These are phyloP conservation scores for Eupithecia abbreviata DNA, from an alignment of 2,888 invertebrate genomes.

Conservation along the genomic window DNA sequence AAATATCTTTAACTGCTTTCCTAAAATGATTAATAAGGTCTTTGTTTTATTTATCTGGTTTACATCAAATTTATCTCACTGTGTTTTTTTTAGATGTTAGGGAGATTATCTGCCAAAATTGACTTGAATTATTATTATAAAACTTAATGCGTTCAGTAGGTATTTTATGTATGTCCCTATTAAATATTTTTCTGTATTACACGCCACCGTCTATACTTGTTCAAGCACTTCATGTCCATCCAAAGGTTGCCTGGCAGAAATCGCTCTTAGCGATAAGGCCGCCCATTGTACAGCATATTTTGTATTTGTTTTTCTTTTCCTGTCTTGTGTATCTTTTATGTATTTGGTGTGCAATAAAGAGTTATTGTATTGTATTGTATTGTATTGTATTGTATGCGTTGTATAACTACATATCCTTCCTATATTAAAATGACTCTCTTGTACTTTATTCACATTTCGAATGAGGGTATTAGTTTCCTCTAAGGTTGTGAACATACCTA, in stretches of 20 bases:
- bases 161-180: no score
- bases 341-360: no score
- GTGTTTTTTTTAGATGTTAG: background rate
- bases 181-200: no score
- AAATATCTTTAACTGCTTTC: slow-evolving; percentile 8
- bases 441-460: background rate
- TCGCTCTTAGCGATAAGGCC: no score
- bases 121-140: background rate
- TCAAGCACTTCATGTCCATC: no score
- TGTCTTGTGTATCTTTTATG: no score
- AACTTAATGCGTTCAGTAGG: background rate
- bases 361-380: no score
- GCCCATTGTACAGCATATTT: no score
- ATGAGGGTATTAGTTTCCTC: background rate
- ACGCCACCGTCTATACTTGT: no score
- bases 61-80: background rate
- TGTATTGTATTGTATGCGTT: no score
- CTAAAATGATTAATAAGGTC: background rate
- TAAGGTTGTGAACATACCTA: background rate
- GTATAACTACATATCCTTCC: background rate
- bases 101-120: background rate
- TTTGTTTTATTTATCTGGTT: background rate
- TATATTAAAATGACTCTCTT: background rate
- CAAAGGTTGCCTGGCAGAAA: no score
- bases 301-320: no score